These are phyloP conservation scores for Perizoma affinitatum DNA, from an alignment of 2,888 invertebrate species.

Conservation along the genomic window DNA sequence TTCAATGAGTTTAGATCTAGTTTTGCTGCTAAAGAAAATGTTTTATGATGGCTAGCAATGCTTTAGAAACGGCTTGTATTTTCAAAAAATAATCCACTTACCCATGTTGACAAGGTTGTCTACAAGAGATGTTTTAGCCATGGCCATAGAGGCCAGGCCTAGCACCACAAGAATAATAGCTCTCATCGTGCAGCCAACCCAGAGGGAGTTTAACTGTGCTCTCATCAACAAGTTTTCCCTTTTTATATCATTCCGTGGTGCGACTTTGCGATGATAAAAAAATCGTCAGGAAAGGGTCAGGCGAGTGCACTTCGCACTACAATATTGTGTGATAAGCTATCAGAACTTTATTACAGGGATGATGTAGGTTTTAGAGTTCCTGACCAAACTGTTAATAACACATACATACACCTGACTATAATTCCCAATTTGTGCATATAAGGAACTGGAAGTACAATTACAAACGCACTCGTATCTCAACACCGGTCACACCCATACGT, in stretches of 20 bases:
- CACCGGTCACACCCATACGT: no score
- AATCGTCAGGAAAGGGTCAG: slow-evolving; percentile 21
- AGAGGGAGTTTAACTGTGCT: slow-evolving; percentile 61
- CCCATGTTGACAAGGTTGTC: slow-evolving; percentile 51
- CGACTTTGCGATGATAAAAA: slow-evolving; percentile 21
- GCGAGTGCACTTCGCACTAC: slow-evolving; percentile 16
- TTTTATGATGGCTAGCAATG: neutral
- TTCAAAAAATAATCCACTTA: slow-evolving; percentile 42
- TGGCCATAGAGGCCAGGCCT: slow-evolving; percentile 65
- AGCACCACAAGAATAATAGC: slow-evolving; percentile 56
- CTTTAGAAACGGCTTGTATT: no score
- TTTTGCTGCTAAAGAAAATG: no score
- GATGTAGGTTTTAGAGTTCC: no score
- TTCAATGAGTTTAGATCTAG: neutral
- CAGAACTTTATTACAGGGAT: no score
- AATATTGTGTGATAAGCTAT: slow-evolving; percentile 1
- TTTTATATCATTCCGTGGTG: slow-evolving; percentile 54
- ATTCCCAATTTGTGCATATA: no score
- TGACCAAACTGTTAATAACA: no score
- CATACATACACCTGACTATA: no score
- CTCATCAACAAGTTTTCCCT: slow-evolving; percentile 22
- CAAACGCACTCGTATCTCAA: no score
- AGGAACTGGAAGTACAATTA: no score
- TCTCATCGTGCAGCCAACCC: slow-evolving; percentile 68
- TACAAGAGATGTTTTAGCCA: slow-evolving; percentile 55